phyloP scores from a whole-genome alignment of 1,140 invertebrate species.

The Himalopsyche phryganea region DNA sequence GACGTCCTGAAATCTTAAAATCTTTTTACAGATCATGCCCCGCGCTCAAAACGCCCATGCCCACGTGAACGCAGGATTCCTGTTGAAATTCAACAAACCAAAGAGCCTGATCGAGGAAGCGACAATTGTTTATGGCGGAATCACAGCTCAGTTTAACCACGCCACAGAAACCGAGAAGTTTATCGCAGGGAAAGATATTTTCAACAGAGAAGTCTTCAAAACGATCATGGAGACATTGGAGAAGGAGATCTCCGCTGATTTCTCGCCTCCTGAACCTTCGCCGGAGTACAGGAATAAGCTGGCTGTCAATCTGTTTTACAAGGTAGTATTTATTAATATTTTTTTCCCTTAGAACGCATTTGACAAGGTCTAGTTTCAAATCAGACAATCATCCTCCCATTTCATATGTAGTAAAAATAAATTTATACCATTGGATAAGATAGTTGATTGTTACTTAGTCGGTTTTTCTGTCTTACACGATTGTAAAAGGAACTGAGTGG shows the following conservation, averaged over 20 bases:
- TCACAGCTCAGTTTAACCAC: constrained; percentile 65
- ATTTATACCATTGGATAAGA: neutral
- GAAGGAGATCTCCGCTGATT: constrained; percentile 62
- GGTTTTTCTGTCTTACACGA: too few relatives aligned
- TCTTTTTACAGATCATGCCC: constrained; percentile 62
- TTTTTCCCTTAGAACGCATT: neutral
- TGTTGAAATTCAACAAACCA: constrained; percentile 57
- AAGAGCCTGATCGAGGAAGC: constrained; percentile 47
- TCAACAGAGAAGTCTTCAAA: constrained; percentile 52
- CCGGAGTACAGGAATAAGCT: constrained; percentile 63
- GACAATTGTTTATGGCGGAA: constrained; percentile 61
- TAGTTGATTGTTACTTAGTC: neutral
- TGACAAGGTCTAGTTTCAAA: too few relatives aligned
- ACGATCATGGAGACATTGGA: constrained; percentile 56
- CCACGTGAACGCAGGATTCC: constrained; percentile 70
- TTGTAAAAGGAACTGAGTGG: too few relatives aligned
- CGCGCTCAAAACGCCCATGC: constrained; percentile 73
- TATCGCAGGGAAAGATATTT: constrained; percentile 54
- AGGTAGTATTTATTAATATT: constrained; percentile 49
- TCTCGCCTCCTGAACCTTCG: constrained; percentile 59
- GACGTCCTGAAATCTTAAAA: too few relatives aligned
- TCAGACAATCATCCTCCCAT: too few relatives aligned
- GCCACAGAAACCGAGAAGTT: constrained; percentile 63
- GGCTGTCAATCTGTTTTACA: constrained; percentile 67
- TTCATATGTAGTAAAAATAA: neutral